Percentiles rank a stretch among this genome's conserved stretches.
These are phyloP conservation scores for Lagopus leucura DNA, from an alignment of 2,113 vertebrate genomes.

Conservation along the genomic window DNA sequence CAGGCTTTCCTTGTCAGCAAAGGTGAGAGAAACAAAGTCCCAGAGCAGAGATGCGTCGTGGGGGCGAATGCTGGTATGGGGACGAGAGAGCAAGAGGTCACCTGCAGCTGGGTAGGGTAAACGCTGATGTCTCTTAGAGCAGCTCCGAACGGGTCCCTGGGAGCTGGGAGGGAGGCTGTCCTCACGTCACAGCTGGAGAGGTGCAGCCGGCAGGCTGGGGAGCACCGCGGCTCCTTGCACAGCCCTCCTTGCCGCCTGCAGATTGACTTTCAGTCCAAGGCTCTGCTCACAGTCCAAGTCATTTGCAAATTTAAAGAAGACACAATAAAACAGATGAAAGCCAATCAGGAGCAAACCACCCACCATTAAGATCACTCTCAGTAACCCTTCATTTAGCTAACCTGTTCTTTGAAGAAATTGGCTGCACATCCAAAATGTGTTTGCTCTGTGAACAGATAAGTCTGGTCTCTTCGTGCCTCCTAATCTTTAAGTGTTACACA, in stretches of 20 bases:
- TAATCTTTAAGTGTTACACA: constrained; percentile 55
- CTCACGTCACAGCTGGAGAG: neutral
- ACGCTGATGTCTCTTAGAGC: neutral
- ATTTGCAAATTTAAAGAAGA: neutral
- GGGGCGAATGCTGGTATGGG: accelerated
- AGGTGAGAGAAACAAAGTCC: neutral
- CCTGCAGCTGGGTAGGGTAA: neutral
- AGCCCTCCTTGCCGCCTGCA: neutral
- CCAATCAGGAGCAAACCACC: neutral
- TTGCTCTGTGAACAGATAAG: constrained; percentile 23
- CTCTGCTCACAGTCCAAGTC: neutral
- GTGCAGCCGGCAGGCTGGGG: neutral
- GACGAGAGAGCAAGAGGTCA: neutral
- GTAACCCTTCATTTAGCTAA: constrained; percentile 17
- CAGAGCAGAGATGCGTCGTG: accelerated
- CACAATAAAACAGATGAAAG: neutral
- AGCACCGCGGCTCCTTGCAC: neutral
- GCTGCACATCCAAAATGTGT: constrained; percentile 7
- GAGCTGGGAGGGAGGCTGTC: neutral
- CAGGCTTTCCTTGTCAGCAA: neutral
- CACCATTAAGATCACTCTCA: neutral
- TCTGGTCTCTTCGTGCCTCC: neutral
- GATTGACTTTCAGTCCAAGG: neutral
- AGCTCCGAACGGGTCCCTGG: neutral
- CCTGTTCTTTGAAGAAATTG: neutral